A percentile compares a stretch with the other conserved stretches of the same genome.
Evolutionary conservation across 2,113 vertebrate genomes (phyloP).

Genomic region (Calidris pugnax): DNA sequence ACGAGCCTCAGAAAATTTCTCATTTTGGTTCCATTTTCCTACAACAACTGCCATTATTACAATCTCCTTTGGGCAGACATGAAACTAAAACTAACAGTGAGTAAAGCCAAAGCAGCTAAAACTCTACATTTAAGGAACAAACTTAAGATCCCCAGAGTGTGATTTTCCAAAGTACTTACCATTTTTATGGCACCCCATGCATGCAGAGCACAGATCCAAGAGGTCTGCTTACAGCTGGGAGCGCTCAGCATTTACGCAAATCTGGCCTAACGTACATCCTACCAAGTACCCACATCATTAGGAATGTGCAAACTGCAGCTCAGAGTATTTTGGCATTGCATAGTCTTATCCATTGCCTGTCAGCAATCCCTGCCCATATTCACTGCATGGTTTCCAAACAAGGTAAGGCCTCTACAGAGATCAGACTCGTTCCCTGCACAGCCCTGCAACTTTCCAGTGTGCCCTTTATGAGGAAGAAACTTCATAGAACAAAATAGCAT

Average conservation of each 20-base stretch:
- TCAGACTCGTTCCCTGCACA: neutral
- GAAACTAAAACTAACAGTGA: neutral
- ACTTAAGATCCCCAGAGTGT: neutral
- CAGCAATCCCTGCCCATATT: neutral
- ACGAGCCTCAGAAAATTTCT: neutral
- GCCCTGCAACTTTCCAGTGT: neutral
- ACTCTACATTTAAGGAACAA: neutral
- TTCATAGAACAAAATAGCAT: neutral
- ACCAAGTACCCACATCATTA: neutral
- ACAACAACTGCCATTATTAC: neutral
- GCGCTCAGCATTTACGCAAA: neutral
- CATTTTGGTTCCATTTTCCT: neutral
- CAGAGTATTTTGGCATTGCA: neutral
- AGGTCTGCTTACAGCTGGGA: neutral
- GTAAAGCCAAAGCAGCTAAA: neutral
- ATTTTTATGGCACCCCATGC: neutral
- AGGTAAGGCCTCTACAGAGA: neutral
- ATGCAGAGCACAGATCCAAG: neutral
- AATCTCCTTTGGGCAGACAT: neutral
- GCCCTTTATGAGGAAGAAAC: neutral
- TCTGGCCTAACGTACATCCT: neutral
- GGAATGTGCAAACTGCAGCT: neutral
- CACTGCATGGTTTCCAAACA: neutral
- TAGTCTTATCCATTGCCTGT: neutral
- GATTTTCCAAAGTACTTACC: neutral